A percentile compares a stretch with the other conserved stretches of the same genome.
phyloP scores from a whole-genome alignment of 2,113 vertebrate genomes.

The Hemiscyllium ocellatum region DNA sequence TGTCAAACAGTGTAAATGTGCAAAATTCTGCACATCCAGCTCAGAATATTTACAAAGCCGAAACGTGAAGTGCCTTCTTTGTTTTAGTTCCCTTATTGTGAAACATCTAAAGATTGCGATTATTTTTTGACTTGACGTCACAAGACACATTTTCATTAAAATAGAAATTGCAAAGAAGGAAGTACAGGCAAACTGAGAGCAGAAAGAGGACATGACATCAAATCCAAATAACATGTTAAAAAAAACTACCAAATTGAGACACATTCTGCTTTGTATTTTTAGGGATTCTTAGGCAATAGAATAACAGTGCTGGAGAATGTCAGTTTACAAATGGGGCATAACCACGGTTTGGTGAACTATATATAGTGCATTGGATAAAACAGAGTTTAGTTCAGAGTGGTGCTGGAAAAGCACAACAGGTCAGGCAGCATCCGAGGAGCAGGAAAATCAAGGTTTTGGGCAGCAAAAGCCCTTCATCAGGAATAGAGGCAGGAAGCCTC shows the following conservation, averaged over 20 bases:
- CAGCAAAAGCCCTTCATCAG: too few relatives aligned
- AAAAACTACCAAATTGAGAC: background rate
- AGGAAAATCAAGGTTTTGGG: too few relatives aligned
- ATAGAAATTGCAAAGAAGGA: constrained; percentile 15
- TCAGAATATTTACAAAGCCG: background rate
- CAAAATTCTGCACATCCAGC: background rate
- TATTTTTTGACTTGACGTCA: background rate
- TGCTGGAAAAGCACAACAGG: too few relatives aligned
- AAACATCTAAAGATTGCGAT: background rate
- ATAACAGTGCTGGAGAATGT: background rate
- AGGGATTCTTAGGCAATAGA: background rate
- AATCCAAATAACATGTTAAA: background rate
- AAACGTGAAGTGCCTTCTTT: background rate
- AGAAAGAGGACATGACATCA: background rate
- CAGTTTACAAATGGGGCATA: background rate
- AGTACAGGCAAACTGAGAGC: background rate
- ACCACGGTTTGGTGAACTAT: background rate
- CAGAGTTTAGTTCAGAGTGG: too few relatives aligned
- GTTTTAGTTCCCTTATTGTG: background rate
- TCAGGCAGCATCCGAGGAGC: too few relatives aligned
- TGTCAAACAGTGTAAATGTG: background rate
- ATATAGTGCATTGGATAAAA: background rate
- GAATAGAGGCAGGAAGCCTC: too few relatives aligned
- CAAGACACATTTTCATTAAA: background rate
- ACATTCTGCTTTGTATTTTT: background rate